Base-by-base conservation (phyloP, 2,888 invertebrate genomes). In the Chelonus formosanus region DNA sequence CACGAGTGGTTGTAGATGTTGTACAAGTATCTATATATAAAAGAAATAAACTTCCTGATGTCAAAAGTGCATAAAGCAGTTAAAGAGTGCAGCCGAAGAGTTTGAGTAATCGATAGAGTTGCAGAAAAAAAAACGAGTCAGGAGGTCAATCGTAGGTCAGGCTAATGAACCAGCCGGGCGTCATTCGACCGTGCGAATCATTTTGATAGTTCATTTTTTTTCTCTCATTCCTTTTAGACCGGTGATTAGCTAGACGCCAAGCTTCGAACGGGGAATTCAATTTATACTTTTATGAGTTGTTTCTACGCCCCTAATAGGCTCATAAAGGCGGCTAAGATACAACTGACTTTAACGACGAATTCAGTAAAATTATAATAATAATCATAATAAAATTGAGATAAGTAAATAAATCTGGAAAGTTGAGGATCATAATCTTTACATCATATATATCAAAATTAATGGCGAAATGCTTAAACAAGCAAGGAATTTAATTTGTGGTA, bases 141-240 rank as follows among this genome's bases (percentile, higher is more conserved):
- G 5, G 52, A 52, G 52, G 52, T 52, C 52, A 32, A 34, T 31
- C 34, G 3, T 31, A 34, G 52, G 52, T 52, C 52, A 52, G 52
- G 52, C 68, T 70, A 70, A 70, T 70, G 70, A 70, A 63, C 57
- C 68, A 32, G 7, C 52, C 52, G 32, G 52, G 60, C 68, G 70
- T 67, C 70, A 68, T 67, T 70, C 68, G 63, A 57, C 60, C 63
- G 53, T 67, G 67, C 63, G 65, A 63, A 70, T 69, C 69, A 68
- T 63, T 69, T 70, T 69, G 63, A 60, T 70, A 69, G 69, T 70
- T 70, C 67, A 70, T 67, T 50, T 52, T 52, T 56, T 60, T 57
- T 57, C 34, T 32, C 20, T 56, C 54, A 43, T 57, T 64, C 52
- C 57, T 32, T 56, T 32, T 52, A 52, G 34, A 52, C 6, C n/a